phyloP scores from a whole-genome alignment of 2,113 vertebrate genomes.

The Malurus alboscapulatus region DNA sequence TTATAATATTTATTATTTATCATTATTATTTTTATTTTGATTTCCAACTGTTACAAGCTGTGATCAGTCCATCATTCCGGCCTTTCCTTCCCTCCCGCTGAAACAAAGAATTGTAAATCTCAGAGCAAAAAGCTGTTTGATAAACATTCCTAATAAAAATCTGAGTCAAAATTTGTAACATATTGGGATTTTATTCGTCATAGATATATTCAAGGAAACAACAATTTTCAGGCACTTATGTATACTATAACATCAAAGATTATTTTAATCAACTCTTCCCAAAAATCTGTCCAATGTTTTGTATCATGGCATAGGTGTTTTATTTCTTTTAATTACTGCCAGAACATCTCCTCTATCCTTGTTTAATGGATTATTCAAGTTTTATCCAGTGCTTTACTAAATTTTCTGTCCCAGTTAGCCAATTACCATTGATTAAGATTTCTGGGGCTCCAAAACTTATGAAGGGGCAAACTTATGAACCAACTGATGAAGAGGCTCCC shows the following conservation, averaged over 20 bases:
- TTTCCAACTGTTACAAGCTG: not conserved
- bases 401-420: not conserved
- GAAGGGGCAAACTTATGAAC: too few relatives aligned
- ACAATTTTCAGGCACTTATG: not conserved
- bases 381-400: not conserved
- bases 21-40: not conserved
- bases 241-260: not conserved
- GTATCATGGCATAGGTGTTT: not conserved
- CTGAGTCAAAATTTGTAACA: not conserved
- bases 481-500: not conserved
- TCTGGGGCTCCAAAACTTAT: too few relatives aligned
- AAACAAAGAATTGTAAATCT: not conserved
- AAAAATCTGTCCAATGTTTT: not conserved
- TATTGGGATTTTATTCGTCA: accelerated
- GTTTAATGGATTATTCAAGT: not conserved
- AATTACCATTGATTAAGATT: not conserved
- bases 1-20: too few relatives aligned
- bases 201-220: not conserved
- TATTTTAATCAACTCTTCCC: not conserved
- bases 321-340: not conserved
- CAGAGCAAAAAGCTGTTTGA: not conserved
- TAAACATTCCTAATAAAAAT: not conserved
- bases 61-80: not conserved
- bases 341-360: not conserved
- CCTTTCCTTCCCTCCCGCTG: not conserved